Conservation (phyloP, 1,140 invertebrate species). For the Dolichoris vasculosae region DNA sequence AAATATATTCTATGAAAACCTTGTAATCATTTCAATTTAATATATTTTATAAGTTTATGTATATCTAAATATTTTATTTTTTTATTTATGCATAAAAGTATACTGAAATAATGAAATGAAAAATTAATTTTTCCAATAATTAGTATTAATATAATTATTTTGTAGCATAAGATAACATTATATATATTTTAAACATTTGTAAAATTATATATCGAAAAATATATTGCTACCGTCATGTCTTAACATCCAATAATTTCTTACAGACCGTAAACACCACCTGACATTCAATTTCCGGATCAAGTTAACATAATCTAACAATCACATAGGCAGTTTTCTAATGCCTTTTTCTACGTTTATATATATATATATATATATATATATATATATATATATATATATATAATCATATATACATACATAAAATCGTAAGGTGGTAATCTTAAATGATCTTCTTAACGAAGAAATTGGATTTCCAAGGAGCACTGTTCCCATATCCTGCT, state of each 20-base stretch:
- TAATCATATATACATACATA: neutral
- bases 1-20: no score
- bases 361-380: neutral
- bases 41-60: no score
- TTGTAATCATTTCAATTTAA: no score
- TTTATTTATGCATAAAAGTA: no score
- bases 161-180: no score
- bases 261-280: slow-evolving; percentile 16
- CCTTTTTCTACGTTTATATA: neutral
- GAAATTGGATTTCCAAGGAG: slow-evolving; percentile 43
- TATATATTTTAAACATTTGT: neutral
- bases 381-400: neutral
- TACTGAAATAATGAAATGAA: no score
- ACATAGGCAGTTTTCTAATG: neutral
- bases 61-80: no score
- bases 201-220: no score
- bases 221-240: neutral
- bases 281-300: slow-evolving; percentile 42
- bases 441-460: slow-evolving; percentile 32
- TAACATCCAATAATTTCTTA: neutral
- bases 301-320: slow-evolving; percentile 39
- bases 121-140: no score
- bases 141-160: no score
- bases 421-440: neutral
- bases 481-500: slow-evolving; percentile 24